Percentiles rank a stretch among this genome's conserved stretches.
phyloP scores from a whole-genome alignment of 1,140 invertebrate species.

The Sitobion miscanthi region DNA sequence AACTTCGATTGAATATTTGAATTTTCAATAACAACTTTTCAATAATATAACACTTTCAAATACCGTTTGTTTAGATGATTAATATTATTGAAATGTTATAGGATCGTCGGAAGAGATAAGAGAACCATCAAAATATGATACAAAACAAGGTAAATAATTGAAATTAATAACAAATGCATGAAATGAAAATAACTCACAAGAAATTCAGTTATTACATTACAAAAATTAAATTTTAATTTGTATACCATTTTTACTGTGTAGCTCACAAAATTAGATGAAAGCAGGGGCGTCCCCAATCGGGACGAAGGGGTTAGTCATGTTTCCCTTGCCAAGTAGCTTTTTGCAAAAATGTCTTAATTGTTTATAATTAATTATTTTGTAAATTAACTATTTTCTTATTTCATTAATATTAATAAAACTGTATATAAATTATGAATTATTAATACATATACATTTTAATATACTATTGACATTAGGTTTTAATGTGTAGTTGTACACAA shows the following conservation, averaged over 20 bases:
- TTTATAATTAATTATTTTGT: too few species aligned
- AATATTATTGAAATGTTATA: slow-evolving; percentile 21
- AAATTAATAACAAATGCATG: not conserved
- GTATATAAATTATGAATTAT: not conserved
- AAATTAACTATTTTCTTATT: not conserved
- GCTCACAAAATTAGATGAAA: not conserved
- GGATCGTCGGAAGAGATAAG: slow-evolving; percentile 20
- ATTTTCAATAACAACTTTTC: not conserved
- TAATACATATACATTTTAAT: not conserved
- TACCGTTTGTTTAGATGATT: not conserved
- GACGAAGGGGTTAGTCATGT: not conserved
- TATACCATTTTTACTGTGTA: not conserved
- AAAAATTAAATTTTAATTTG: not conserved
- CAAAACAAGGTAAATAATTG: slow-evolving; percentile 37
- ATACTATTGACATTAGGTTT: not conserved
- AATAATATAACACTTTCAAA: not conserved
- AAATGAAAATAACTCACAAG: not conserved
- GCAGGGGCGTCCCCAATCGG: not conserved
- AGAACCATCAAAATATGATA: not conserved
- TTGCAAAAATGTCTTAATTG: not conserved
- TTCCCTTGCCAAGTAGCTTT: not conserved
- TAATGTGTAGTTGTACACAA: too few species aligned
- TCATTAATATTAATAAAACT: not conserved
- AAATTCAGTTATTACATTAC: not conserved
- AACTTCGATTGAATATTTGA: not conserved